These are phyloP conservation scores for Epirrhoe tristata DNA, from an alignment of 2,888 invertebrate genomes.

Conservation along the genomic window DNA sequence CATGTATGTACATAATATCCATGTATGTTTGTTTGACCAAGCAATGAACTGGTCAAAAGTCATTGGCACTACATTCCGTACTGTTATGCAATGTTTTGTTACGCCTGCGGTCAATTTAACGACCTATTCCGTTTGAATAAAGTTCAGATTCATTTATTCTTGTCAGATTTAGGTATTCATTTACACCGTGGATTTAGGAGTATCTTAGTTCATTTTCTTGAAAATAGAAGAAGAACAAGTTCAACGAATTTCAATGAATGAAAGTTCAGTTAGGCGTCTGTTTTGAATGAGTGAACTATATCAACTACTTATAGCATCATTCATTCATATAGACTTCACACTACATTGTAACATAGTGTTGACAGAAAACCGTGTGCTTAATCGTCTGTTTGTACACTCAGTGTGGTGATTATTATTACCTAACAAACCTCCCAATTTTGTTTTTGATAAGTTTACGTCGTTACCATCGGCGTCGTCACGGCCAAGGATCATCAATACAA, in stretches of 20 bases:
- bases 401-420: too few species aligned
- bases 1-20: neutral
- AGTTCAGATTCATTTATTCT: neutral
- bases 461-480: too few species aligned
- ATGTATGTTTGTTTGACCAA: neutral
- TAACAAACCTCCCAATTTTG: too few species aligned
- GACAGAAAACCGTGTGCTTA: neutral
- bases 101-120: neutral
- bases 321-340: too few species aligned
- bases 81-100: neutral
- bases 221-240: neutral
- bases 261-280: too few species aligned
- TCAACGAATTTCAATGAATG: neutral
- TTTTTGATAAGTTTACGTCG: too few species aligned
- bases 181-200: neutral
- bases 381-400: too few species aligned
- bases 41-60: constrained; percentile 1
- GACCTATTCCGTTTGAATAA: neutral
- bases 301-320: too few species aligned
- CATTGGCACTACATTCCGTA: neutral
- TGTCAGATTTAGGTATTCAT: neutral
- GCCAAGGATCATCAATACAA: too few species aligned
- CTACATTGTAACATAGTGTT: too few species aligned
- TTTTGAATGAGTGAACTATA: too few species aligned
- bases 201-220: neutral